Base-by-base conservation (phyloP, 1,140 invertebrate genomes). In the Macrobrachium nipponense region DNA sequence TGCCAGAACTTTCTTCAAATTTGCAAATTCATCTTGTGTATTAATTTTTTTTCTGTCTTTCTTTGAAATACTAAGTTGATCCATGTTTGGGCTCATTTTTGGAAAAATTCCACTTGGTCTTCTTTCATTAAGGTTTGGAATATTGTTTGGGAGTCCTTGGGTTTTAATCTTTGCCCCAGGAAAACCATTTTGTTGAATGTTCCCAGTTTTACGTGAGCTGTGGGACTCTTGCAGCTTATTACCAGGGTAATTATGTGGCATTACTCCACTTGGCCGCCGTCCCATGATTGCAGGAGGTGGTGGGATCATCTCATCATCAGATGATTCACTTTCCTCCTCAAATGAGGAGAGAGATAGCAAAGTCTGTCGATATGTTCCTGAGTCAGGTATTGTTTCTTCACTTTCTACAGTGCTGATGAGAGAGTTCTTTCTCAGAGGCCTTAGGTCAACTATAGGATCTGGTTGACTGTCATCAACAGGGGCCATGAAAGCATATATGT, bases 81-180 rank as follows among this genome's bases (percentile, higher is more conserved):
- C 68, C 83, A 86, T 86, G 10, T 86, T 64, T 51, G 83, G 83
- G 10, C 77, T 76, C 59, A 86, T 82, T 12, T 72, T 80, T 23
- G 87, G 87, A 43, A 88, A 84, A 18, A 84, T 77, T 17, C 87
- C 87, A 61, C 87, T 88, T 7, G 82, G 87, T 70, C 82, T 27
- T 23, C 87, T 68, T 60, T 80, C 82, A 17, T 51, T 76, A 44
- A 84, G 36, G 18, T 17, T 72, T 44, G 7, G 66, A n/a, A 17
- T 59, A 59, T 44, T 44, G 27, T 20, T 43, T 36, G 10, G 51
- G 17, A 20, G 59, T 44, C 12, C n/a, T 64, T 68, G 11, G 8
- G 18, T 61, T 11, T 58, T 44, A 61, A 60, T 43, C 15, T 59
- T 84, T 23, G 11, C 82, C 73, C 58, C 77, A 66, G 44, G 60